Base-by-base conservation (phyloP, 2,888 invertebrate genomes). In the Amiota mariae region DNA sequence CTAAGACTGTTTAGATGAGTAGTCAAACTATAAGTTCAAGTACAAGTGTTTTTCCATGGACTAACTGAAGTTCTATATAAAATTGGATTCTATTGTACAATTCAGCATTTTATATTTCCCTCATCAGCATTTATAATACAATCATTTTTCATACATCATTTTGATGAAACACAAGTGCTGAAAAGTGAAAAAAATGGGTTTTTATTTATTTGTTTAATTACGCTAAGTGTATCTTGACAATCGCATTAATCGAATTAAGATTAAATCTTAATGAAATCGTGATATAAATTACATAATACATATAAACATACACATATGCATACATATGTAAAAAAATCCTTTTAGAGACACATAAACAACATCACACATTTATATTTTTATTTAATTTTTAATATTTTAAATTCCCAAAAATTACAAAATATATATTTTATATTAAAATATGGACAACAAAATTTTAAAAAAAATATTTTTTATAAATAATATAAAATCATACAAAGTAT, bases 1-100 rank as follows among this genome's bases (percentile, higher is more conserved):
- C 90, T 94, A 80, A 92, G 92, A 86, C 90, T 91, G 81, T 89
- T 89, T 75, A 88, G 88, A 85, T 90, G 82, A 87, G 36, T 36
- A 36, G 8, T 36, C 36, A 36, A 36, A 24, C 2, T 24, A 24
- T 3, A 24, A 24, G 24, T 24, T 24, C 24, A 24, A 36, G 36
- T 36, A 36, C 36, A 36, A 36, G 36, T 36, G 36, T 36, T 36
- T 4, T 36, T 36, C 8, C 36, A 36, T 36, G 1, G 24, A 24
- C 24, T 24, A 24, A 24, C 24, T 36, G 36, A 4, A 6, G 36
- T 2, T 24, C 2, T 24, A 36, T 36, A 36, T 6, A 36, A 36
- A 36, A 6, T 36, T 36, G 36, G 3, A 6, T 6, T 36, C 36
- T 36, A 6, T 6, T 36, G 4, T 36, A 36, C 36, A 36, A 36